Conservation (phyloP, 2,888 invertebrate species). For the Lapara coniferarum region DNA sequence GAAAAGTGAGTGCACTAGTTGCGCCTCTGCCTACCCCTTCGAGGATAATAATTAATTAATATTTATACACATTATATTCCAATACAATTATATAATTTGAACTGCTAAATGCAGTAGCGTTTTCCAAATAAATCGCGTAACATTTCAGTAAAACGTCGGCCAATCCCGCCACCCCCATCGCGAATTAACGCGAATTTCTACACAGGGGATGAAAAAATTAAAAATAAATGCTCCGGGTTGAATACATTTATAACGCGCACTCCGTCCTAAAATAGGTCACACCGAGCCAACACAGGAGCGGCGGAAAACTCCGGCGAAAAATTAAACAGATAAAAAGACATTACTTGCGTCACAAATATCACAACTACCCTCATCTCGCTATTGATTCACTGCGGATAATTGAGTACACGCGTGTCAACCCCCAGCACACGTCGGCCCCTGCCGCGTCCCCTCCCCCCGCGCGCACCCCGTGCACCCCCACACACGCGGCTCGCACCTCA, state of each 20-base stretch:
- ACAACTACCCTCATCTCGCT: conserved; percentile 82
- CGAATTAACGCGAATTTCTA: conserved; percentile 29
- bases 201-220: conserved; percentile 28
- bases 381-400: conserved; percentile 84
- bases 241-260: conserved; percentile 19
- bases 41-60: too few relatives aligned
- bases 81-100: too few relatives aligned
- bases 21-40: too few relatives aligned
- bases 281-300: conserved; percentile 29
- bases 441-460: conserved; percentile 43
- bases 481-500: conserved; percentile 78
- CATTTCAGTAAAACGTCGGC: too few relatives aligned
- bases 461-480: conserved; percentile 41
- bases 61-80: too few relatives aligned
- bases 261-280: conserved; percentile 47
- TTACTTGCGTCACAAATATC: conserved; percentile 70
- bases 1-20: too few relatives aligned
- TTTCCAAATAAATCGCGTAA: too few relatives aligned
- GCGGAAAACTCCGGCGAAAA: conserved; percentile 43
- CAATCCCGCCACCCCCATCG: conserved; percentile 2
- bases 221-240: conserved; percentile 29
- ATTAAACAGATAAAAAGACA: conserved; percentile 71
- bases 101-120: too few relatives aligned
- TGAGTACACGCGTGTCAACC: conserved; percentile 81
- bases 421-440: conserved; percentile 31